Conservation (phyloP, 2,797 vertebrate genomes). For the Ciconia nigra region DNA sequence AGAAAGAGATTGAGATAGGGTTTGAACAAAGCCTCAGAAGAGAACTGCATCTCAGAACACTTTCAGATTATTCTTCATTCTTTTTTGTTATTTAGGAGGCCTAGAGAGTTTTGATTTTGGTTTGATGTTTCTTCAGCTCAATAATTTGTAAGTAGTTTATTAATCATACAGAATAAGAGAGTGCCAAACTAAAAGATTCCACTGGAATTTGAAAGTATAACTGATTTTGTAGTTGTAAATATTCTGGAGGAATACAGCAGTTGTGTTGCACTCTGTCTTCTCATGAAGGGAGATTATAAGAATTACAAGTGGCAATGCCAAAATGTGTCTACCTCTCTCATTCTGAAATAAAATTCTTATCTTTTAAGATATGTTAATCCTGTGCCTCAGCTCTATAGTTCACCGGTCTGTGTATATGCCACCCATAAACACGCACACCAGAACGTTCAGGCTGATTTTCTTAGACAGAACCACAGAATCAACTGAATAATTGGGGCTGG, state of each 20-base stretch:
- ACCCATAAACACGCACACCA: neutral
- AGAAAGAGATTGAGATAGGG: neutral
- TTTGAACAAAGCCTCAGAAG: neutral
- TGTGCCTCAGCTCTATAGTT: constrained; percentile 5
- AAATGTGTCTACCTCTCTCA: neutral
- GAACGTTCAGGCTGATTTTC: neutral
- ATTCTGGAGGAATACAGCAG: neutral
- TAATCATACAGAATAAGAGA: neutral
- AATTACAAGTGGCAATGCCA: neutral
- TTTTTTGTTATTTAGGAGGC: neutral
- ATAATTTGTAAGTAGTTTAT: neutral
- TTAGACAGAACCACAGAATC: neutral
- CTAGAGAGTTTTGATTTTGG: neutral
- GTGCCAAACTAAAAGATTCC: neutral
- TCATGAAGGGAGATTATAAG: neutral
- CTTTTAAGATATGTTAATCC: constrained; percentile 21
- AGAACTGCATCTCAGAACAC: neutral
- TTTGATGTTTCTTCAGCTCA: neutral
- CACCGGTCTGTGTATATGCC: neutral
- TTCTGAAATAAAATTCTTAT: neutral
- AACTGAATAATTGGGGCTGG: neutral
- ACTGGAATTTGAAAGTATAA: neutral
- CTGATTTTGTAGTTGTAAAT: neutral
- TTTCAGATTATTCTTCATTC: neutral
- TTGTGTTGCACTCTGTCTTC: neutral